Evolutionary conservation across 2,113 vertebrate genomes (phyloP), one percentile per base, ranked within the genome.

Genomic region (Seriola aureovittata): DNA sequence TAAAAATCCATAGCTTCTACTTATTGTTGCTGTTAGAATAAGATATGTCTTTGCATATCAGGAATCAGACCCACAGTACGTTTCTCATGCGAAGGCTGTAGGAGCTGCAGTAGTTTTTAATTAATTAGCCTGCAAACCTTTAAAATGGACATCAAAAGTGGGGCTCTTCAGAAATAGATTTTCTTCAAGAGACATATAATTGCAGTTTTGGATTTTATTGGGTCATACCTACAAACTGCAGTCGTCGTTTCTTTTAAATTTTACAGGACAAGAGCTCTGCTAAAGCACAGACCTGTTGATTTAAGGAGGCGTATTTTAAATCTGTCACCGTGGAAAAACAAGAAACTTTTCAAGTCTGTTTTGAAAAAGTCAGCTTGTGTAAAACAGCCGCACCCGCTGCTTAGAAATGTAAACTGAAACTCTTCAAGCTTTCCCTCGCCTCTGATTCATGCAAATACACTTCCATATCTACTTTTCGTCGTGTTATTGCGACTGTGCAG

Each of bases 391-490:
- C 54, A 19, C 2, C 48, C 50, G 75, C 77, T 84, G 32, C 74
- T 72, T 80, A 60, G 5, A 21, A 68, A 89, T 80, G 57, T 68
- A 48, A n/a, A 23, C 71, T 42, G 76, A 46, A 73, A 69, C 66
- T 42, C 71, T 46, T 65, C 32, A 42, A 10, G 74, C 36, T 32
- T 73, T 70, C 58, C 46, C 44, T 55, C 10, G 8, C 32, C 3
- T 66, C 81, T 58, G 71, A 84, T 82, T 87, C 69, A 75, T 74
- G 81, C 65, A 78, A 84, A 89, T 72, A 69, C 68, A 57, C 75
- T 74, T 77, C 69, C 66, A 44, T 10, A 48, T 64, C 42, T 65
- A 8, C 38, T 44, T 10, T 2, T 82, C 83, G 38, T 69, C n/a
- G 21, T 52, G 70, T 60, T 23, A 9, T 9, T 71, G 48, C 59